Percentiles rank a stretch among this genome's conserved stretches.
phyloP scores from a whole-genome alignment of 2,888 invertebrate species.

The Muschampia plurimacula region DNA sequence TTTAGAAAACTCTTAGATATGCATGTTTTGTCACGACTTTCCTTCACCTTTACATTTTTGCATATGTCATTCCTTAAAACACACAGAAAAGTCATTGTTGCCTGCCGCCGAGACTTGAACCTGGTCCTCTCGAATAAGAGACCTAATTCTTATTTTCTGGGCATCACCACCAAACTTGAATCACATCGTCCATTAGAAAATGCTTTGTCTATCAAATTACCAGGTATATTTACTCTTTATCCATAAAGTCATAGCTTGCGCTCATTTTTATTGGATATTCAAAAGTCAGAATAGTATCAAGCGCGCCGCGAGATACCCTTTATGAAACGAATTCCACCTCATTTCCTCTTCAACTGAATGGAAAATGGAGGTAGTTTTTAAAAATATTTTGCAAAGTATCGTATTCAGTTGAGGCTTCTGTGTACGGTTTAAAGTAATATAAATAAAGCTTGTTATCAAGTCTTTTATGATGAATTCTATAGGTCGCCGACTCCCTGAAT shows the following conservation, averaged over 20 bases:
- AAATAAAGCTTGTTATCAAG: slow-evolving; percentile 24
- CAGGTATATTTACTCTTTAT: neutral
- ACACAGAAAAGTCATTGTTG: no score
- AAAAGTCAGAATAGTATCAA: slow-evolving; percentile 56
- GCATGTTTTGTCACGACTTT: no score
- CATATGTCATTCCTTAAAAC: no score
- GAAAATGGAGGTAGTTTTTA: slow-evolving; percentile 44
- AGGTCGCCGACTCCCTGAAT: slow-evolving; percentile 8
- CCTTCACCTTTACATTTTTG: no score
- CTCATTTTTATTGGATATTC: slow-evolving; percentile 49
- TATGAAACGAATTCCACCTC: slow-evolving; percentile 55
- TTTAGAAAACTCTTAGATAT: no score
- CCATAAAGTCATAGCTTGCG: slow-evolving; percentile 21
- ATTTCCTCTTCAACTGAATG: slow-evolving; percentile 54
- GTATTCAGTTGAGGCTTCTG: slow-evolving; percentile 15
- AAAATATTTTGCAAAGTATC: slow-evolving; percentile 24
- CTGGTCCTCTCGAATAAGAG: no score
- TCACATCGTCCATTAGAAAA: neutral
- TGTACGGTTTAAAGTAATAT: slow-evolving; percentile 29
- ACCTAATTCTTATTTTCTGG: no score
- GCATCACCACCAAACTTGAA: neutral
- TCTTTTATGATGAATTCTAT: slow-evolving; percentile 19
- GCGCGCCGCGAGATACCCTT: slow-evolving; percentile 50
- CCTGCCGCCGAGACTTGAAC: no score
- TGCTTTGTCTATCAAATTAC: neutral